phyloP scores from a whole-genome alignment of 2,888 invertebrate genomes.

The Caenorhabditis sulstoni region DNA sequence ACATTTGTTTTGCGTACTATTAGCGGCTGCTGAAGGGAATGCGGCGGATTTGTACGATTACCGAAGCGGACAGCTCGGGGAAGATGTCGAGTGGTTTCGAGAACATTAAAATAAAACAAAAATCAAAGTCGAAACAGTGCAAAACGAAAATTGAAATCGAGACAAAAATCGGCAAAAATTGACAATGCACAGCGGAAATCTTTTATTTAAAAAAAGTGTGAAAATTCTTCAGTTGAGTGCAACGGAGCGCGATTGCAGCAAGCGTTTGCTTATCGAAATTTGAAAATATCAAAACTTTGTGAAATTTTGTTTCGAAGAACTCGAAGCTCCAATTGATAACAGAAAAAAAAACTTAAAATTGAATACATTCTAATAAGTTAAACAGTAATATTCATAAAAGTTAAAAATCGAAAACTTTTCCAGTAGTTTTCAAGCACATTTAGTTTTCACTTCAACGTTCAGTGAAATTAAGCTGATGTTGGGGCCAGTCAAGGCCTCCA shows the following conservation, averaged over 20 bases:
- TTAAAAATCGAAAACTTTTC: no score
- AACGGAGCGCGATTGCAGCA: constrained; percentile 12
- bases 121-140: neutral
- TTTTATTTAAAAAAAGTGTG: neutral
- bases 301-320: neutral
- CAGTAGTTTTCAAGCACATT: no score
- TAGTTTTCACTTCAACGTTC: no score
- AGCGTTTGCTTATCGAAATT: neutral
- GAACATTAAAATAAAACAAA: constrained; percentile 10
- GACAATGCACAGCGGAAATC: no score
- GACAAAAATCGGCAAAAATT: neutral
- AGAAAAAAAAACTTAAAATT: no score
- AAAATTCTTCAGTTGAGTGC: neutral
- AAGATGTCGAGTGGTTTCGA: constrained; percentile 1
- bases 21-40: constrained; percentile 28
- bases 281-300: neutral
- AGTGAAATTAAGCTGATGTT: no score
- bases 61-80: constrained; percentile 10
- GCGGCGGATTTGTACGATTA: constrained; percentile 49
- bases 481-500: no score
- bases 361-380: no score
- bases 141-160: neutral
- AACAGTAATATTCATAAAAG: no score
- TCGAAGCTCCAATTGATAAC: no score
- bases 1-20: constrained; percentile 57